Percentiles rank a stretch among this genome's conserved stretches.
These are phyloP conservation scores for Muntiacus muntjak DNA, from an alignment of 2,113 vertebrate genomes.

Conservation along the genomic window DNA sequence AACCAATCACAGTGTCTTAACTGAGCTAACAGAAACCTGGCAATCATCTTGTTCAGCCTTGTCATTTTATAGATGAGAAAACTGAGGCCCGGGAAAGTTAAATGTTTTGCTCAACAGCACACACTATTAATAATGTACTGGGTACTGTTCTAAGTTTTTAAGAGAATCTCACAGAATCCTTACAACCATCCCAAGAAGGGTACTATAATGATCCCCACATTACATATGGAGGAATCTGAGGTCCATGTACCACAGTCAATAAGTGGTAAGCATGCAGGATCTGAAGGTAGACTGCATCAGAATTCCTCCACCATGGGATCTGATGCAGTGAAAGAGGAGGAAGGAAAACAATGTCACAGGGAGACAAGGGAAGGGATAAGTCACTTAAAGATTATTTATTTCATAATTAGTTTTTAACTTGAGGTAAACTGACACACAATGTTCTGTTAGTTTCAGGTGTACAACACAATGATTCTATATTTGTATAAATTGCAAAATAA, in stretches of 20 bases:
- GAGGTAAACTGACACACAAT: background rate
- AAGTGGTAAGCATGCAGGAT: background rate
- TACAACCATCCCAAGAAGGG: background rate
- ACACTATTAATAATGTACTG: background rate
- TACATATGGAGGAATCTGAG: background rate
- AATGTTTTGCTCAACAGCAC: background rate
- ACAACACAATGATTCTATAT: background rate
- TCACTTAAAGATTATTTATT: background rate
- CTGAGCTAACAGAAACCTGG: background rate
- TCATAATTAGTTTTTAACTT: background rate
- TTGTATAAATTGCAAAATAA: background rate
- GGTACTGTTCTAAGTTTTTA: background rate
- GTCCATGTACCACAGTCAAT: background rate
- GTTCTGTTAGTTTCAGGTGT: background rate
- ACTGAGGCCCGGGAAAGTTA: background rate
- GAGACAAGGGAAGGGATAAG: background rate
- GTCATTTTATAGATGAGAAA: background rate
- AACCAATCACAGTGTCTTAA: background rate
- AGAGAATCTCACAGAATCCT: background rate
- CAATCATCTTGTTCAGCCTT: background rate
- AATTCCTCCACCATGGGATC: background rate
- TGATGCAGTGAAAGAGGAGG: background rate
- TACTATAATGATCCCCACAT: background rate
- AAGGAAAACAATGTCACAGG: background rate
- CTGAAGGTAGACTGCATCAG: background rate